These are phyloP conservation scores for Neocloeon triangulifer DNA, from an alignment of 1,140 invertebrate genomes.

Conservation along the genomic window DNA sequence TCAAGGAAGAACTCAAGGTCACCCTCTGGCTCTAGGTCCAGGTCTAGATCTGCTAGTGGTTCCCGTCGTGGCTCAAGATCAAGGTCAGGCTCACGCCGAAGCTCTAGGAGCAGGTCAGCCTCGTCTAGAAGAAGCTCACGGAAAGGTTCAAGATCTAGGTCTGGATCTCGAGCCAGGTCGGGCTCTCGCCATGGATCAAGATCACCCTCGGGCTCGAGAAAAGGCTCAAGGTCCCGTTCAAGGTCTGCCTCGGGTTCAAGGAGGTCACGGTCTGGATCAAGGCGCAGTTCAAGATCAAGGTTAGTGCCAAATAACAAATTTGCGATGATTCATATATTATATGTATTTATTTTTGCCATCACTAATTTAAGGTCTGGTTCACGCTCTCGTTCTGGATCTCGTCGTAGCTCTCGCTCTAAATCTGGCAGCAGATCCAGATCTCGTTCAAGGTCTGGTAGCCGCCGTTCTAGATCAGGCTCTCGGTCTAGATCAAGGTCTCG, in stretches of 20 bases:
- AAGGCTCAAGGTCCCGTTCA: slow-evolving; percentile 12
- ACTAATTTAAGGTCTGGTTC: slow-evolving; percentile 2
- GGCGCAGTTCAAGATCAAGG: slow-evolving; percentile 8
- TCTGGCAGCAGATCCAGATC: slow-evolving; percentile 7
- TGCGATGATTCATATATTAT: no score
- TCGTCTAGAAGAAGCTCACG: slow-evolving; percentile 14
- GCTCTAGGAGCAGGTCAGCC: slow-evolving; percentile 13
- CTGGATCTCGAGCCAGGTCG: slow-evolving; percentile 16
- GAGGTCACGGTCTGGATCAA: slow-evolving; percentile 12
- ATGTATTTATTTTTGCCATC: no score
- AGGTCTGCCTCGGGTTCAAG: slow-evolving; percentile 12
- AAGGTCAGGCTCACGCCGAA: slow-evolving; percentile 11
- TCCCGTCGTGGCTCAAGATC: slow-evolving; percentile 8
- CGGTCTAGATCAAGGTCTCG: slow-evolving; percentile 11
- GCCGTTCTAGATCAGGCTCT: slow-evolving; percentile 8
- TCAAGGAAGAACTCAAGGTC: slow-evolving; percentile 11
- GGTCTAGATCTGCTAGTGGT: slow-evolving; percentile 15
- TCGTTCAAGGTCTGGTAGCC: slow-evolving; percentile 3
- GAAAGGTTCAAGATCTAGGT: slow-evolving; percentile 14
- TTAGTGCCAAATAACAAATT: no score
- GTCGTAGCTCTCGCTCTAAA: slow-evolving; percentile 3
- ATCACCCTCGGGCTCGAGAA: slow-evolving; percentile 14
- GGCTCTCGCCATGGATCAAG: slow-evolving; percentile 16
- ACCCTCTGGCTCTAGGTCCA: slow-evolving; percentile 10
- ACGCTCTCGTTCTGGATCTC: slow-evolving; percentile 4